Percentiles rank a stretch among this genome's conserved stretches.
Evolutionary conservation across 2,888 invertebrate species (phyloP).

Genomic region (Metallyticus violacea): DNA sequence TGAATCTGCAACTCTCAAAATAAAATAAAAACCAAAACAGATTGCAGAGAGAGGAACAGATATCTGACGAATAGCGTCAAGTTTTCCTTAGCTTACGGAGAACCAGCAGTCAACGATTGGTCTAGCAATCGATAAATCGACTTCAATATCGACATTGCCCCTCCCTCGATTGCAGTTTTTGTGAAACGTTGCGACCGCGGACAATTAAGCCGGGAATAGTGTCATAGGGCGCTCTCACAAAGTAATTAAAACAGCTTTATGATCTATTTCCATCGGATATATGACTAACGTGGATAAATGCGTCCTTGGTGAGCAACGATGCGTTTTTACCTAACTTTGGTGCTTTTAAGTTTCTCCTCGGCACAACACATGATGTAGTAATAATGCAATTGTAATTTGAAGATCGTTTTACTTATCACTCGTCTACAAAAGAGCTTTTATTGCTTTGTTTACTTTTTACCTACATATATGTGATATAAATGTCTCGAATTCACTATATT

Average conservation of each 20-base stretch:
- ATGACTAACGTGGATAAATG: not conserved
- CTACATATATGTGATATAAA: too few relatives aligned
- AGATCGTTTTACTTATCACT: not conserved
- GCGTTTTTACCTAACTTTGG: not conserved
- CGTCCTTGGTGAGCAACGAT: not conserved
- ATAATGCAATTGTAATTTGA: not conserved
- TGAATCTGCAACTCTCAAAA: too few relatives aligned
- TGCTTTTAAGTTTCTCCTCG: not conserved
- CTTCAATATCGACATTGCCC: not conserved
- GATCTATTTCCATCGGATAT: not conserved
- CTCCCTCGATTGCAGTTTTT: not conserved
- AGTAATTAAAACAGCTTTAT: not conserved
- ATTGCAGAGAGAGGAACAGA: too few relatives aligned
- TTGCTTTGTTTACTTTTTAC: too few relatives aligned
- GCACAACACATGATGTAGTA: not conserved
- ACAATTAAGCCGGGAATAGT: not conserved
- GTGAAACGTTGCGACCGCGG: not conserved
- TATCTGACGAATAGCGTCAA: too few relatives aligned
- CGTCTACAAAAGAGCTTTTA: too few relatives aligned
- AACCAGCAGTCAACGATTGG: not conserved
- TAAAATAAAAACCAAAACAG: too few relatives aligned
- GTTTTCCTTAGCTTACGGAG: too few relatives aligned
- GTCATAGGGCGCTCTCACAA: not conserved
- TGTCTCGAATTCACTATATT: too few relatives aligned
- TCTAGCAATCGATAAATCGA: not conserved